Evolutionary conservation across 2,797 vertebrate species (phyloP), one percentile per base, ranked within the genome.

Genomic region (Discoglossus pictus): DNA sequence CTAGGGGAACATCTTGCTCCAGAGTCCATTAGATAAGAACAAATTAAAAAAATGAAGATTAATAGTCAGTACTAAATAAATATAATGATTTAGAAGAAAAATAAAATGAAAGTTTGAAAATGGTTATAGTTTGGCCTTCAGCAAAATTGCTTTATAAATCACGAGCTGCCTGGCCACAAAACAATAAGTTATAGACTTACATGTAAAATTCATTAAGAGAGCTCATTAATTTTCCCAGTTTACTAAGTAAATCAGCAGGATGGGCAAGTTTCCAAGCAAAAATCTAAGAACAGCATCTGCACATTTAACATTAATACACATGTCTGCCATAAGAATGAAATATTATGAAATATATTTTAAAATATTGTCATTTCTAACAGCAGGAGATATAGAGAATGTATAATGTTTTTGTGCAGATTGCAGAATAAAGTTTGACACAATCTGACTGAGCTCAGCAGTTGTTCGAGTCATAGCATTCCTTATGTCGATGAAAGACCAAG

Each of bases 161-260:
- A 71, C 51, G 40, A 35, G 53, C 23, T 47, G 34, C 43, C 67
- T 58, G 52, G 61, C 38, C 53, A 39, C 68, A 64, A 71, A 64
- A 71, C 68, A 71, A 71, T 71, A 64, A 71, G 61, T 64, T 64
- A 71, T 71, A 71, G 53, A 48, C 68, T 58, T 42, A 24, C 68
- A 71, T 71, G 68, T 59, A 71, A 71, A 71, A 71, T 71, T 71
- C 68, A 71, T 71, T 71, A 71, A 58, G 60, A 51, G 61, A 63
- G 61, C 68, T 71, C 68, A 71, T 71, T 71, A 71, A 71, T 71
- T 71, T 71, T 36, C 36, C 36, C 38, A 27, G 53, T 64, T 71
- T 71, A 59, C 68, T 64, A 50, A 71, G 68, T 42, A 71, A 63
- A 71, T 71, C 68, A 71, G 68, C 68, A 64, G 60, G 61, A 64